Evolutionary conservation across 2,797 vertebrate genomes (phyloP).

Genomic region (Mormyrops boulengeri): DNA sequence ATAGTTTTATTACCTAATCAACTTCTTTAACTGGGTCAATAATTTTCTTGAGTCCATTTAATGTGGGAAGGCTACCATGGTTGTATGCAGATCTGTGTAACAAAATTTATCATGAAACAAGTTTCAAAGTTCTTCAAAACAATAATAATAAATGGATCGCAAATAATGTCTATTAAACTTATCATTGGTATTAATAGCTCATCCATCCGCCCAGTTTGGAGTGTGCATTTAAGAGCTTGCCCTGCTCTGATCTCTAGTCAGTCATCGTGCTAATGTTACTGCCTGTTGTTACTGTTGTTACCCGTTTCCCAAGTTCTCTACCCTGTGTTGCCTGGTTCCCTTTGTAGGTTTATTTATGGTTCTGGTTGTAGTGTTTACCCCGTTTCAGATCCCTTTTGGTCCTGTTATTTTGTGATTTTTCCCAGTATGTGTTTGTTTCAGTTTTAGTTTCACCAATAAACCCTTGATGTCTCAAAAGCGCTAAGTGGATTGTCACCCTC

Average conservation of each 20-base stretch:
- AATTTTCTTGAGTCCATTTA: background rate
- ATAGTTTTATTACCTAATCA: background rate
- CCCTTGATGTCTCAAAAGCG: background rate
- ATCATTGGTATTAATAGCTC: background rate
- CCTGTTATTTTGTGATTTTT: background rate
- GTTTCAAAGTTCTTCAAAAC: background rate
- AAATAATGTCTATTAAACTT: background rate
- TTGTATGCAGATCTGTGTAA: background rate
- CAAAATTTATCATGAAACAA: background rate
- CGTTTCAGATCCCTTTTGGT: background rate
- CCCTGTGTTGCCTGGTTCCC: background rate
- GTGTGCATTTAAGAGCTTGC: background rate
- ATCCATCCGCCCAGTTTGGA: background rate
- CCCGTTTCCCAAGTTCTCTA: background rate
- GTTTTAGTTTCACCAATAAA: background rate
- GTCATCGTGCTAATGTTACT: background rate
- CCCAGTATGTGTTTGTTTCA: background rate
- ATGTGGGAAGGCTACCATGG: background rate
- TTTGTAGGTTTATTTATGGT: background rate
- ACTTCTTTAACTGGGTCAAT: background rate
- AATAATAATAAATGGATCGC: background rate
- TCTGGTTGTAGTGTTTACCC: background rate
- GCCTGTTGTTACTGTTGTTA: background rate
- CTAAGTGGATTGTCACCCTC: background rate
- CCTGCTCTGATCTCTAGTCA: background rate